These are phyloP conservation scores for Clarias pachynema DNA, from an alignment of 2,797 vertebrate species.

Conservation along the genomic window DNA sequence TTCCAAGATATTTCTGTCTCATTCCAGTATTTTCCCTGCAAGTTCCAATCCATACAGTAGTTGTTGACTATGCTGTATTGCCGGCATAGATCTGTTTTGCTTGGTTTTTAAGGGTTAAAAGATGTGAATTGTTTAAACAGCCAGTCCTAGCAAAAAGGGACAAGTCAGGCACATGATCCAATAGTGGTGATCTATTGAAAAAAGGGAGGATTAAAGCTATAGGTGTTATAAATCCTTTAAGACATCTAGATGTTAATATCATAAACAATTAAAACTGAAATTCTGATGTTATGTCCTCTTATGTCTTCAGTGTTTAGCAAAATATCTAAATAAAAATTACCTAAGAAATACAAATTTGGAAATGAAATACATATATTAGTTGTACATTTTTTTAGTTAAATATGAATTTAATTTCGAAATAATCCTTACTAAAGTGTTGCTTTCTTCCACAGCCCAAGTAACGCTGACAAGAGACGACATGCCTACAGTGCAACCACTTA, in stretches of 20 bases:
- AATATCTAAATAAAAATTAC: background rate
- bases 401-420: background rate
- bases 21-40: no score
- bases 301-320: background rate
- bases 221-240: background rate
- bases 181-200: background rate
- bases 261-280: background rate
- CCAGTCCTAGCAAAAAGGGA: background rate
- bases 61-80: no score
- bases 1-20: no score
- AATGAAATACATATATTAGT: background rate
- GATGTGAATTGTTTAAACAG: no score
- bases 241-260: background rate
- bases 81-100: no score
- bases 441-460: slow-evolving; percentile 60
- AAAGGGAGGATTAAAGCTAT: background rate
- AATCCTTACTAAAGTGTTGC: background rate
- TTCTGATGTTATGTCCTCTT: background rate
- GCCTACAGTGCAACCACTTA: slow-evolving; percentile 80
- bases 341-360: no score
- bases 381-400: background rate
- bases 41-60: no score
- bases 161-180: background rate
- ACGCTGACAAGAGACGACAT: slow-evolving; percentile 72
- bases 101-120: no score